Conservation (phyloP, 2,113 vertebrate genomes). For the Elachura formosa region DNA sequence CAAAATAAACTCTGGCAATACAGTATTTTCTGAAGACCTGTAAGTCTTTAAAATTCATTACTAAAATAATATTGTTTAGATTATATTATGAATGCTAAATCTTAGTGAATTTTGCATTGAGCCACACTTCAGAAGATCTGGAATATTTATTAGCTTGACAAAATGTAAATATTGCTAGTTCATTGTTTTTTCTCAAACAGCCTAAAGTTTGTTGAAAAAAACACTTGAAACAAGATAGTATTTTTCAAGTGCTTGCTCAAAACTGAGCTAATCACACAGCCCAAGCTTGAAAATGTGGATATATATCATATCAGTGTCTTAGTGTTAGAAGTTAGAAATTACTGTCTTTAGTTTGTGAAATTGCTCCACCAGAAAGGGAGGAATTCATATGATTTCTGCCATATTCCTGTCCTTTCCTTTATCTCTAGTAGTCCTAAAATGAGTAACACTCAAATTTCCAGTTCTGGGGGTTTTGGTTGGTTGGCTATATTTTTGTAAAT, state of each 20-base stretch:
- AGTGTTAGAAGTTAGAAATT: not conserved
- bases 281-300: not conserved
- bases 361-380: not conserved
- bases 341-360: not conserved
- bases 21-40: not conserved
- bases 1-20: not conserved
- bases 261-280: not conserved
- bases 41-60: not conserved
- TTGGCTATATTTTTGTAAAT: not conserved
- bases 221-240: not conserved
- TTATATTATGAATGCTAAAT: not conserved
- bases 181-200: not conserved
- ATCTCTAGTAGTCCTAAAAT: not conserved
- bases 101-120: not conserved
- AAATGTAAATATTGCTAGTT: not conserved
- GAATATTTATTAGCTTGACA: not conserved
- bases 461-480: not conserved
- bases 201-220: not conserved
- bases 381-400: not conserved
- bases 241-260: not conserved
- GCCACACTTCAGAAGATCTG: not conserved
- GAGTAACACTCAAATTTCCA: not conserved
- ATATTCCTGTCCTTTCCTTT: not conserved
- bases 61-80: not conserved
- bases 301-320: not conserved